Percentiles rank a stretch among this genome's conserved stretches.
These are phyloP conservation scores for Neodiprion lecontei DNA, from an alignment of 1,140 invertebrate species.

Conservation along the genomic window DNA sequence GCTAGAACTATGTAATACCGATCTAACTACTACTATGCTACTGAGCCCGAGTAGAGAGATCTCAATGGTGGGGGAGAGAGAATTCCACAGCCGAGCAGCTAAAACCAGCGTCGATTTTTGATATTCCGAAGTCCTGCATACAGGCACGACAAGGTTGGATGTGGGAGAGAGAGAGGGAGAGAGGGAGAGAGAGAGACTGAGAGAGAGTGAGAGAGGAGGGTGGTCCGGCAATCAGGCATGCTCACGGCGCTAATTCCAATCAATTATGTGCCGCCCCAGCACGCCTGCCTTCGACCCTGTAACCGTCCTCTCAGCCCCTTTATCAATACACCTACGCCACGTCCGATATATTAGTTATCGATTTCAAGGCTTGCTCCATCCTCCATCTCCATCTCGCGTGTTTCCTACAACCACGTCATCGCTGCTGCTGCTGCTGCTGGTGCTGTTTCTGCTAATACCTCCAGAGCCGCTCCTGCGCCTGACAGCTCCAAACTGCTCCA, in stretches of 20 bases:
- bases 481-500: constrained; percentile 7
- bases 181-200: constrained; percentile 5
- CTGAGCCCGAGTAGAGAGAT: too few relatives aligned
- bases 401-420: too few relatives aligned
- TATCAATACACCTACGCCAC: constrained; percentile 25
- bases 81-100: too few relatives aligned
- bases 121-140: too few relatives aligned
- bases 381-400: not conserved
- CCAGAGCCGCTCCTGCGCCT: not conserved
- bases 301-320: constrained; percentile 22
- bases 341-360: constrained; percentile 39
- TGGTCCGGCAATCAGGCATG: constrained; percentile 42
- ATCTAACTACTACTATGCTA: too few relatives aligned
- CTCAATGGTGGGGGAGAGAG: too few relatives aligned
- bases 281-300: constrained; percentile 16
- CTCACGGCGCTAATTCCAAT: constrained; percentile 44
- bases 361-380: constrained; percentile 22
- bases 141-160: not conserved
- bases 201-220: constrained; percentile 18
- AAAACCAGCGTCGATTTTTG: too few relatives aligned
- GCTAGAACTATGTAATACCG: too few relatives aligned
- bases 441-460: not conserved
- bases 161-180: constrained; percentile 5
- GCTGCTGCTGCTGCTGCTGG: too few relatives aligned
- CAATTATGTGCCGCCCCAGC: constrained; percentile 45